Percentiles rank a stretch among this genome's conserved stretches.
Conservation (phyloP, 2,113 vertebrate species). For the Ranitomeya imitator region DNA sequence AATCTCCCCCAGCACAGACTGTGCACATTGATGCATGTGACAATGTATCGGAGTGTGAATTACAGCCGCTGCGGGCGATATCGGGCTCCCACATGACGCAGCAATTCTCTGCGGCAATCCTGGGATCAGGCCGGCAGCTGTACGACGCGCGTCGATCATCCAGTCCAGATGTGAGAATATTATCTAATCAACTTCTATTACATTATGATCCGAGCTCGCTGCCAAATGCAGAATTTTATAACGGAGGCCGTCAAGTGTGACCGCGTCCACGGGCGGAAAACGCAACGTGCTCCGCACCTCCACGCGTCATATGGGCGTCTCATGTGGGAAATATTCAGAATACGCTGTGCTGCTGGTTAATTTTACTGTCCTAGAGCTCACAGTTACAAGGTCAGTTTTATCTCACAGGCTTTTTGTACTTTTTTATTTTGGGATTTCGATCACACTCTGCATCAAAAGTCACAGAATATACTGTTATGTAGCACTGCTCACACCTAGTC, state of each 20-base stretch:
- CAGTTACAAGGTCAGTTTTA: background rate
- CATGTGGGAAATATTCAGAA: background rate
- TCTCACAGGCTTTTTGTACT: too few species aligned
- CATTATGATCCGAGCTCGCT: constrained; percentile 20
- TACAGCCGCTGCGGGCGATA: background rate
- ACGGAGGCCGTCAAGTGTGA: background rate
- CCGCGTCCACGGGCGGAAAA: background rate
- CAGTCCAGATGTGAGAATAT: constrained; percentile 38
- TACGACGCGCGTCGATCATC: background rate
- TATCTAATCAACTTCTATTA: constrained; percentile 47
- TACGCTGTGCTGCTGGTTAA: background rate
- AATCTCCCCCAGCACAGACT: too few species aligned
- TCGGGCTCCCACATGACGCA: background rate
- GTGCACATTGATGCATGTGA: background rate
- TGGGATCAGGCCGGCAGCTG: constrained; percentile 46
- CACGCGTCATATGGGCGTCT: background rate
- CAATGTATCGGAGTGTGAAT: background rate
- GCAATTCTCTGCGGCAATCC: constrained; percentile 6
- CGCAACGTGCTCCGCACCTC: background rate
- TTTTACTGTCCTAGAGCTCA: background rate
- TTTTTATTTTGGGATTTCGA: too few species aligned
- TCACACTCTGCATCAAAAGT: too few species aligned
- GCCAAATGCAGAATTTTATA: constrained; percentile 46
- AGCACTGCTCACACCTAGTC: too few species aligned
- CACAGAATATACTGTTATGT: too few species aligned